Base-by-base conservation (phyloP, 2,888 invertebrate genomes). In the Tachina grossa region DNA sequence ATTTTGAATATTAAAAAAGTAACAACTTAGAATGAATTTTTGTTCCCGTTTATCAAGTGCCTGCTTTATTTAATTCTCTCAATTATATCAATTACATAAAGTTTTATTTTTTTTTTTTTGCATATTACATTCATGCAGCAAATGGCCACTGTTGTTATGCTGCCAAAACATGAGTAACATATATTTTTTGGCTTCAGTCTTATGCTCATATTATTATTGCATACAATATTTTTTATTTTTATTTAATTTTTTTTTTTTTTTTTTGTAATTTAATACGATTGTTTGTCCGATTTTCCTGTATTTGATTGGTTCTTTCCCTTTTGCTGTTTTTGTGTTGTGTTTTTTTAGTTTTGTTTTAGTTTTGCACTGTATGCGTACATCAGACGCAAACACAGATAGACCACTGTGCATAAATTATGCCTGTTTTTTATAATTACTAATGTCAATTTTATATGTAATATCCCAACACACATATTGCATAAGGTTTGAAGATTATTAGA, bases 391-490 rank as follows among this genome's bases (percentile, higher is more conserved):
- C 55, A 39, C 3, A 16, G 41, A 9, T n/a, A 55, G 65, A 47
- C 66, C 76, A 71, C 47, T 79, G 84, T 79, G 79, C 79, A 76
- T 72, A 80, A 80, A 72, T 84, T 80, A 72, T 76, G 76, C 61
- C 80, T 77, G 47, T 76, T 59, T 84, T 79, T 72, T 72, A 66
- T 84, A 80, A 80, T 80, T 84, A 69, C 76, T 65, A 66, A 68
- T 76, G 22, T 43, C 47, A 51, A 43, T 43, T 68, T 71, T 22
- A 57, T 51, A 41, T 41, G 16, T 68, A 59, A 69, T 59, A 31
- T 51, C 31, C 31, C 31, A 31, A 31, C 31, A 31, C 5, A 31
- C 31, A 31, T 31, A 31, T 1, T 31, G 31, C 6, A 5, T 31
- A 0, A 6, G 31, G 31, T 31, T 31, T 31, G 31, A 31, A 31